Percentiles rank a stretch among this genome's conserved stretches.
Evolutionary conservation across 37 sponge, comb jelly and placozoan species (phyloP).

Genomic region (Diacarnus erythraeanus): DNA sequence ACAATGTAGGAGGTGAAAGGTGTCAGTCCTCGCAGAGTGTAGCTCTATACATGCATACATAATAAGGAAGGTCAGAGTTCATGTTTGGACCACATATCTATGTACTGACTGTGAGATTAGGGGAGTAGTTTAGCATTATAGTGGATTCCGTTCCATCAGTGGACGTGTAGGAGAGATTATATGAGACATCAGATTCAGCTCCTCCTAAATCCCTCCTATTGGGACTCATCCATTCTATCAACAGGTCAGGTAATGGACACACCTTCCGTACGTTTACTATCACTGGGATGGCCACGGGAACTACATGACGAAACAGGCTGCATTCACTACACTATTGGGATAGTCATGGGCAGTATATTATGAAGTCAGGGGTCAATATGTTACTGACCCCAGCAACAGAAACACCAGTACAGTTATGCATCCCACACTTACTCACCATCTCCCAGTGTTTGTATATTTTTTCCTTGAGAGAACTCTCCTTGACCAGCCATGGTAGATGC

Average conservation of each 20-base stretch:
- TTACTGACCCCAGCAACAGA: too few relatives aligned
- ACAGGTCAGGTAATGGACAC: not conserved
- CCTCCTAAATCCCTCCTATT: not conserved
- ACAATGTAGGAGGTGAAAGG: conserved; percentile 12
- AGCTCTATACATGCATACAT: conserved; percentile 1
- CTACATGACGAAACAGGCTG: too few relatives aligned
- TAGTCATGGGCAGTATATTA: too few relatives aligned
- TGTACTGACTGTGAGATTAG: not conserved
- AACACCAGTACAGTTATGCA: too few relatives aligned
- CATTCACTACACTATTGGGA: too few relatives aligned
- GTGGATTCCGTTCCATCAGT: not conserved
- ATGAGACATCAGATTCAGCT: not conserved
- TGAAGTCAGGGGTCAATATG: too few relatives aligned
- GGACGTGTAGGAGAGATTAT: not conserved
- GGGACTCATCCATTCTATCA: conserved; percentile 2
- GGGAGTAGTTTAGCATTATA: not conserved
- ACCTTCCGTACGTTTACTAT: too few relatives aligned
- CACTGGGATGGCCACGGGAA: too few relatives aligned
- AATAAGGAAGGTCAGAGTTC: not conserved
- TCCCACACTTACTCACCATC: not conserved
- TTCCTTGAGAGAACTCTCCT: not conserved
- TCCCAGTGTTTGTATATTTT: not conserved
- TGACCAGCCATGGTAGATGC: conserved; percentile 14
- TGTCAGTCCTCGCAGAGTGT: not conserved
- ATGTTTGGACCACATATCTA: not conserved